Evolutionary conservation across 2,797 vertebrate genomes (phyloP).

Genomic region (Ctenochaetus hawaiiensis): DNA sequence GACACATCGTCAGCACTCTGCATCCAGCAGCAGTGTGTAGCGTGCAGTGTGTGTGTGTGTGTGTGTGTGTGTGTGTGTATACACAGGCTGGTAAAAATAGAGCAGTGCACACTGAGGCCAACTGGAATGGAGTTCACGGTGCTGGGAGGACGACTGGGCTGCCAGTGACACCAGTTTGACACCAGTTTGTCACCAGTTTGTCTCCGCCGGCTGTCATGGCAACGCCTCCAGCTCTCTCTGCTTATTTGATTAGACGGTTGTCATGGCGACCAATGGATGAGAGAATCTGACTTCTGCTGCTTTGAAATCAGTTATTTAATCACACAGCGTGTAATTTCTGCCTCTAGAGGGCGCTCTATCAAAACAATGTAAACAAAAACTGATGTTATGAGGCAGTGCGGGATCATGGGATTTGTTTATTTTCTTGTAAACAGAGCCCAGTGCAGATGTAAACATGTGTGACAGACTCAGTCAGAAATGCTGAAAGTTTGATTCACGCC

Average conservation of each 20-base stretch:
- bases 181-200: neutral
- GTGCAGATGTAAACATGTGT: too few species aligned
- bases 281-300: too few species aligned
- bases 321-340: too few species aligned
- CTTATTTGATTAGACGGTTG: slow-evolving; percentile 11
- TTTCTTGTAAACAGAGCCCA: too few species aligned
- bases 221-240: neutral
- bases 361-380: too few species aligned
- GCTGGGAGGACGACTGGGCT: neutral
- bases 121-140: neutral
- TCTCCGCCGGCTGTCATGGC: neutral
- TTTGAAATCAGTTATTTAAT: neutral
- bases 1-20: slow-evolving; percentile 17
- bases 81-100: slow-evolving; percentile 43
- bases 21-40: slow-evolving; percentile 5
- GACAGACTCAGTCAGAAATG: too few species aligned
- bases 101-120: neutral
- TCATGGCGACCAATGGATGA: slow-evolving; percentile 19
- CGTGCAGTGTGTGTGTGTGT: neutral
- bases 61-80: too few species aligned
- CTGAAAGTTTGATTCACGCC: too few species aligned
- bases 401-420: too few species aligned
- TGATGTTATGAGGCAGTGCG: too few species aligned
- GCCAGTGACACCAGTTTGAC: neutral
- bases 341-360: too few species aligned